Evolutionary conservation across 2,113 vertebrate species (phyloP).

Genomic region (Tetrao urogallus): DNA sequence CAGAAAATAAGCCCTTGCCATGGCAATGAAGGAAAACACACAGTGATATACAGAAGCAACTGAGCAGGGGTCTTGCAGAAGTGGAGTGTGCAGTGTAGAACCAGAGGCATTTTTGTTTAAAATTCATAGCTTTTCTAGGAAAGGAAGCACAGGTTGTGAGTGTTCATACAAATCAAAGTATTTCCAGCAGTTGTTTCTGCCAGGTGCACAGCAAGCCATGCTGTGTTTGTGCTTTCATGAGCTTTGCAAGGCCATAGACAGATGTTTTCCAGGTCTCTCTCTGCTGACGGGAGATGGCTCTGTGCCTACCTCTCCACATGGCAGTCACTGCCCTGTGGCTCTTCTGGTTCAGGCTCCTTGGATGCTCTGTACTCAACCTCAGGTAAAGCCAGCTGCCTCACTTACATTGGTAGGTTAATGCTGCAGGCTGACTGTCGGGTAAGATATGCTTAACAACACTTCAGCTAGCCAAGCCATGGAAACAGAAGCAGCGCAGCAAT

Average conservation of each 20-base stretch:
- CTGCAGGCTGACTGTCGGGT: accelerated
- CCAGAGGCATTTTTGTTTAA: not conserved
- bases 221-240: not conserved
- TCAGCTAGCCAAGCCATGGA: not conserved
- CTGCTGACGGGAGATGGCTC: not conserved
- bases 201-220: accelerated
- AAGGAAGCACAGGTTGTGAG: not conserved
- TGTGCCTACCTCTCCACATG: not conserved
- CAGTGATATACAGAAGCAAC: not conserved
- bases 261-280: not conserved
- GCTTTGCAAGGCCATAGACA: not conserved
- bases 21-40: not conserved
- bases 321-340: not conserved
- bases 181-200: not conserved
- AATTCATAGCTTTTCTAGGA: slow-evolving; percentile 3
- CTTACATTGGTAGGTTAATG: accelerated
- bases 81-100: not conserved
- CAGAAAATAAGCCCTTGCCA: not conserved
- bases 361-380: accelerated
- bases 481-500: not conserved
- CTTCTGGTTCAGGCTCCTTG: not conserved
- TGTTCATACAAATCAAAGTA: not conserved
- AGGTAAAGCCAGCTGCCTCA: not conserved
- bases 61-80: not conserved
- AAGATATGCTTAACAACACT: not conserved